These are phyloP conservation scores for Schizothorax lantsangensis DNA, from an alignment of 2,797 vertebrate genomes.

Conservation along the genomic window DNA sequence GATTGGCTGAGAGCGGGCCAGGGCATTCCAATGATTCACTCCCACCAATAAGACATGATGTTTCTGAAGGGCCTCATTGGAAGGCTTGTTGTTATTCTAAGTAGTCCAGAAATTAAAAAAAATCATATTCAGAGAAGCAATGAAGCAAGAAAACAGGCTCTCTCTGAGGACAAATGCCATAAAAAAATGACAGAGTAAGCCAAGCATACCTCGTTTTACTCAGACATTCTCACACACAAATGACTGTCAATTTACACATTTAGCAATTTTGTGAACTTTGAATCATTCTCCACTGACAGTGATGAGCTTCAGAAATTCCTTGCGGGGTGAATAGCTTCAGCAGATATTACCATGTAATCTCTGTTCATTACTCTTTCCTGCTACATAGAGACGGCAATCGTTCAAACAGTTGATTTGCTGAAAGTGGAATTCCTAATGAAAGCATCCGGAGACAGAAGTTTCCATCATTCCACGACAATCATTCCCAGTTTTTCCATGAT, in stretches of 20 bases:
- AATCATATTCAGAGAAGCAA: slow-evolving; percentile 22
- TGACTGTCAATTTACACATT: slow-evolving; percentile 18
- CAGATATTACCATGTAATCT: slow-evolving; percentile 25
- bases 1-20: slow-evolving; percentile 54
- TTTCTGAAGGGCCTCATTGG: slow-evolving; percentile 16
- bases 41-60: slow-evolving; percentile 17
- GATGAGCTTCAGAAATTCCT: slow-evolving; percentile 15
- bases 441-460: slow-evolving; percentile 57
- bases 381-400: neutral
- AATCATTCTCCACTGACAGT: slow-evolving; percentile 25
- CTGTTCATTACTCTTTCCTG: neutral
- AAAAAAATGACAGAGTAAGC: slow-evolving; percentile 22
- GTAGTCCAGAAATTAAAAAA: slow-evolving; percentile 8
- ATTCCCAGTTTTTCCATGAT: slow-evolving; percentile 65
- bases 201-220: slow-evolving; percentile 24
- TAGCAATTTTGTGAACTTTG: slow-evolving; percentile 14
- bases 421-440: slow-evolving; percentile 57
- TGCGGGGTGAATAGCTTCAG: slow-evolving; percentile 31
- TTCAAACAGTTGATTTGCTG: slow-evolving; percentile 56
- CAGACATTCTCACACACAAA: slow-evolving; percentile 16
- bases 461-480: slow-evolving; percentile 54
- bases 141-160: neutral
- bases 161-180: slow-evolving; percentile 44
- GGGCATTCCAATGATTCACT: neutral
- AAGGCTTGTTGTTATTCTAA: slow-evolving; percentile 19